A percentile compares a stretch with the other conserved stretches of the same genome.
Evolutionary conservation across 2,113 vertebrate genomes (phyloP).

Genomic region (Psophia crepitans): DNA sequence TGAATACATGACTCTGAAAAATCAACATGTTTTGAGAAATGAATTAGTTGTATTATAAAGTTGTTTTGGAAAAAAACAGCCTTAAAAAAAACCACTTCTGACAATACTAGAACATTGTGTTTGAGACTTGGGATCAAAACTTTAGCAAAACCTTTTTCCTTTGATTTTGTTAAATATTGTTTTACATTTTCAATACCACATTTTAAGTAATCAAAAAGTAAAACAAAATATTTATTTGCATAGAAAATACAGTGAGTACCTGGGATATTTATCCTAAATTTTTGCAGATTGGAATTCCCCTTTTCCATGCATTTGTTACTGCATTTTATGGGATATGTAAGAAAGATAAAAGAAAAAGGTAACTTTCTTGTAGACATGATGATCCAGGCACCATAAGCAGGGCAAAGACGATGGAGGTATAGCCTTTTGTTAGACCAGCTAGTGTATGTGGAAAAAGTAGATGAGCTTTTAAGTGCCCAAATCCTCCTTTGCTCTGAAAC

Average conservation of each 20-base stretch:
- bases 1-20: neutral
- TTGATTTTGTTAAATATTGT: neutral
- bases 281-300: neutral
- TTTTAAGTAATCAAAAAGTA: neutral
- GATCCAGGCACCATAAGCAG: neutral
- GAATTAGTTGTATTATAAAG: neutral
- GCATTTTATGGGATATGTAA: neutral
- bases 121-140: neutral
- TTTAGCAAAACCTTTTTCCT: neutral
- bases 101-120: neutral
- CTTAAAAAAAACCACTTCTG: neutral
- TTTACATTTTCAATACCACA: neutral
- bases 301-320: neutral
- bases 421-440: neutral
- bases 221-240: neutral
- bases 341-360: neutral
- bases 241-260: neutral
- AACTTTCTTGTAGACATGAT: neutral
- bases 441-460: neutral
- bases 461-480: neutral
- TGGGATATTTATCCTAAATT: neutral
- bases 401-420: neutral
- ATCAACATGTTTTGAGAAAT: neutral
- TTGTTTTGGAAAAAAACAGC: neutral
- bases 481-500: neutral